These are phyloP conservation scores for Capitulum mitella DNA, from an alignment of 2,888 invertebrate species.

Conservation along the genomic window DNA sequence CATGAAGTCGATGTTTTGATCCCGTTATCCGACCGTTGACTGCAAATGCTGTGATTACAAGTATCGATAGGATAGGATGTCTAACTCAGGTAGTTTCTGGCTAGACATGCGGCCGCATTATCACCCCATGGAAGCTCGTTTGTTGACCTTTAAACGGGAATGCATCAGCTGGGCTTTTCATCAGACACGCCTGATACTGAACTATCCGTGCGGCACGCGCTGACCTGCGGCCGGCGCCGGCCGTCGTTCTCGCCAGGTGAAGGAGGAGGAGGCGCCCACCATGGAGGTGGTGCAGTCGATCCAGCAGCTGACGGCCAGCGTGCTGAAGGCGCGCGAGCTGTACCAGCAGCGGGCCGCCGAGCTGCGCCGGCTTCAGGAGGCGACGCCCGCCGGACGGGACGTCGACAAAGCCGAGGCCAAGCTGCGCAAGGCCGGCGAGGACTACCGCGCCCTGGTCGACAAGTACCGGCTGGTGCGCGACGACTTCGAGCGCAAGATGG, in stretches of 20 bases:
- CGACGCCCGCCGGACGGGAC: constrained; percentile 82
- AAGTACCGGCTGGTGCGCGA: constrained; percentile 85
- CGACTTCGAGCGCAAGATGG: constrained; percentile 95
- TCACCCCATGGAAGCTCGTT: too few relatives aligned
- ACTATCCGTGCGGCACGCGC: neutral
- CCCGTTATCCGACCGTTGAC: too few relatives aligned
- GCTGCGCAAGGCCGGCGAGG: constrained; percentile 87
- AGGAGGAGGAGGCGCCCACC: constrained; percentile 89
- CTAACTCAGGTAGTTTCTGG: too few relatives aligned
- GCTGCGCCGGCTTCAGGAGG: constrained; percentile 80
- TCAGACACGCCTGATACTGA: too few relatives aligned
- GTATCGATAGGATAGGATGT: too few relatives aligned
- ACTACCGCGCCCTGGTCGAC: constrained; percentile 81
- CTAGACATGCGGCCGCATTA: too few relatives aligned
- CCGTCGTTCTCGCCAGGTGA: constrained; percentile 55
- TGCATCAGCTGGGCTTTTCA: too few relatives aligned
- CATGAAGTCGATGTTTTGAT: too few relatives aligned
- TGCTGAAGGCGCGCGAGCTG: constrained; percentile 86
- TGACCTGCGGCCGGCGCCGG: too few relatives aligned
- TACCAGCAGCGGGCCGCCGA: constrained; percentile 66
- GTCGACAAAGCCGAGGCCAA: constrained; percentile 89
- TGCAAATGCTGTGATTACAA: too few relatives aligned
- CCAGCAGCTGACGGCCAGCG: constrained; percentile 76
- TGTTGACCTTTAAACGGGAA: too few relatives aligned
- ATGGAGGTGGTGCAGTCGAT: constrained; percentile 78